phyloP scores from a whole-genome alignment of 2,888 invertebrate species.

The Noctua janthe region DNA sequence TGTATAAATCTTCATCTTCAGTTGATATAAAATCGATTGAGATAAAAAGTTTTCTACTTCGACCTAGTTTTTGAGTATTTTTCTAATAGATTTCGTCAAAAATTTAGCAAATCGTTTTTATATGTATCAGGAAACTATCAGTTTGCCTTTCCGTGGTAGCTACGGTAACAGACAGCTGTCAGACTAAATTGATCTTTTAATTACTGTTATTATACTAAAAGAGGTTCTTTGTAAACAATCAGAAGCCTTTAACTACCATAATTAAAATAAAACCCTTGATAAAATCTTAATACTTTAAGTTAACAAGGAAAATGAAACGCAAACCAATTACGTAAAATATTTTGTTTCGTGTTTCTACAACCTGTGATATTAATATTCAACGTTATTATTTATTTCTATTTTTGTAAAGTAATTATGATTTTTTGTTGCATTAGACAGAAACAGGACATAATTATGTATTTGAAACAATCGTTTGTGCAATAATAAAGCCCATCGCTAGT shows the following conservation, averaged over 20 bases:
- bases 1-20: not conserved
- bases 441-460: not conserved
- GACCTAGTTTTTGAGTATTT: not conserved
- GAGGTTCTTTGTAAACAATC: not conserved
- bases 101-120: not conserved
- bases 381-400: too few species aligned
- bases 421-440: not conserved
- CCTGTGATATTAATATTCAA: not conserved
- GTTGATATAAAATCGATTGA: not conserved
- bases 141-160: not conserved
- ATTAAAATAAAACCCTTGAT: constrained; percentile 3
- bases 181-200: not conserved
- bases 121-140: not conserved
- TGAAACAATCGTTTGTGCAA: not conserved
- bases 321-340: constrained; percentile 11
- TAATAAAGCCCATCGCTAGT: not conserved
- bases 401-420: not conserved
- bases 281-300: not conserved
- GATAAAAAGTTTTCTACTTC: not conserved
- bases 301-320: constrained; percentile 3
- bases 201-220: not conserved
- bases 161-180: not conserved
- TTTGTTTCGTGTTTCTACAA: not conserved
- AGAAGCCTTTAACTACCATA: not conserved
- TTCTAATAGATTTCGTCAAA: not conserved